These are phyloP conservation scores for Buteo buteo DNA, from an alignment of 2,113 vertebrate species.

Conservation along the genomic window DNA sequence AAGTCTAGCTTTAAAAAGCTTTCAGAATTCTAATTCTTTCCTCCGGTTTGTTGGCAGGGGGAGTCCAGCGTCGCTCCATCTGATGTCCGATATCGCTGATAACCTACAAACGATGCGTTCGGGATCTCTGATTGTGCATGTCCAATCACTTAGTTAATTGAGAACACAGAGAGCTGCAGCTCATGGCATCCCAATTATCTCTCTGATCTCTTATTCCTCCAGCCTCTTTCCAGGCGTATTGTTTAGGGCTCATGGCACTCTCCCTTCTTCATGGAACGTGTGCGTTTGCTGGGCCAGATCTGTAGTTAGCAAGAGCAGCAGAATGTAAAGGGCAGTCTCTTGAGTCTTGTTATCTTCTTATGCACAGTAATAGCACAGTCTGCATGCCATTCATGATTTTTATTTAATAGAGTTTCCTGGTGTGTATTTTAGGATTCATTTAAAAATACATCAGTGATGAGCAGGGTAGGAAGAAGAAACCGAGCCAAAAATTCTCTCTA, in stretches of 20 bases:
- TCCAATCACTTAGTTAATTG: conserved; percentile 65
- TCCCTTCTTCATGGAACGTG: not conserved
- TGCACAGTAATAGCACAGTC: conserved; percentile 54
- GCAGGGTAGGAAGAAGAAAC: conserved; percentile 14
- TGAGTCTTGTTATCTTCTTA: conserved; percentile 64
- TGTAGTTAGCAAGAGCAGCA: conserved; percentile 46
- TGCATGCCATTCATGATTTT: conserved; percentile 57
- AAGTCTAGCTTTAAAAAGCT: conserved; percentile 55
- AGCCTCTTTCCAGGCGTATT: not conserved
- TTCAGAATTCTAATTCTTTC: conserved; percentile 59
- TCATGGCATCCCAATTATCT: conserved; percentile 29
- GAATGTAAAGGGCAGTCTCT: conserved; percentile 61
- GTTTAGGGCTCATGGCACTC: not conserved
- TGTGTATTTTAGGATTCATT: conserved; percentile 63
- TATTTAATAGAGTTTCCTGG: conserved; percentile 65
- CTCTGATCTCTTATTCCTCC: conserved; percentile 13
- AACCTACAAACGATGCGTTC: conserved; percentile 29
- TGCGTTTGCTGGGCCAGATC: not conserved
- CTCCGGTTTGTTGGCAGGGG: conserved; percentile 28
- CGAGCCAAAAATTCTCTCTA: conserved; percentile 42
- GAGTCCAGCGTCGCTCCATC: not conserved
- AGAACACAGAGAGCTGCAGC: conserved; percentile 26
- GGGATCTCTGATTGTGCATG: conserved; percentile 32
- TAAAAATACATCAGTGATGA: conserved; percentile 61
- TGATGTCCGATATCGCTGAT: conserved; percentile 44